Percentiles rank a stretch among this genome's conserved stretches.
These are phyloP conservation scores for Oxyura jamaicensis DNA, from an alignment of 2,113 vertebrate species.

Conservation along the genomic window DNA sequence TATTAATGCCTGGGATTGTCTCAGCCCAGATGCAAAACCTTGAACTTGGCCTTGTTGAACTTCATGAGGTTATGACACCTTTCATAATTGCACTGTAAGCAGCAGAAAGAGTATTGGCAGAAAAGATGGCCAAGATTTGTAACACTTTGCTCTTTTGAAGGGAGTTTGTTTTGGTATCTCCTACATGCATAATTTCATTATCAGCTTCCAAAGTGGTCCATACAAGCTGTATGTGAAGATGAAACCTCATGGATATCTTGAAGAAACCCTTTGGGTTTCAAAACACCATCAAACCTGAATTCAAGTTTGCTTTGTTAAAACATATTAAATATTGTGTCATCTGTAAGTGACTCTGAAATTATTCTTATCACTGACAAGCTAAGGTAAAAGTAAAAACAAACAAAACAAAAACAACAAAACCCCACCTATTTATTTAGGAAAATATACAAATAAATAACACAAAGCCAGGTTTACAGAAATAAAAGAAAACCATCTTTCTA, in stretches of 20 bases:
- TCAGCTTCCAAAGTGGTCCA: background rate
- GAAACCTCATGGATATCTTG: background rate
- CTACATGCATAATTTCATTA: background rate
- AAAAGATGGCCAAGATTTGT: background rate
- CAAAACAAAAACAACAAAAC: too few relatives aligned
- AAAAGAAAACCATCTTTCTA: background rate
- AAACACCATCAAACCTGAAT: background rate
- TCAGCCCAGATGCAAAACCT: too few relatives aligned
- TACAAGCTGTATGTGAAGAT: background rate
- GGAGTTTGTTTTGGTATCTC: background rate
- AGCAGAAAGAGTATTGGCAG: background rate
- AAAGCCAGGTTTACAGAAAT: background rate
- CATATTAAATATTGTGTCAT: background rate
- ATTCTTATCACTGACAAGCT: background rate
- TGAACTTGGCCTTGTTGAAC: too few relatives aligned
- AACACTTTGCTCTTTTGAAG: background rate
- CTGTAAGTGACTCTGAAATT: background rate
- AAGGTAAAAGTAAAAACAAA: background rate
- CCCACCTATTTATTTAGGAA: background rate
- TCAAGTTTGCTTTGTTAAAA: background rate
- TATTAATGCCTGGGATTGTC: too few relatives aligned
- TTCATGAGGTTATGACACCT: background rate
- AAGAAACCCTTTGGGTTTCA: background rate
- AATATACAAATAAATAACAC: background rate
- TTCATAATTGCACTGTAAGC: conserved; percentile 8